Evolutionary conservation across 2,888 invertebrate genomes (phyloP).

Genomic region (Aleiodes leptofemur): DNA sequence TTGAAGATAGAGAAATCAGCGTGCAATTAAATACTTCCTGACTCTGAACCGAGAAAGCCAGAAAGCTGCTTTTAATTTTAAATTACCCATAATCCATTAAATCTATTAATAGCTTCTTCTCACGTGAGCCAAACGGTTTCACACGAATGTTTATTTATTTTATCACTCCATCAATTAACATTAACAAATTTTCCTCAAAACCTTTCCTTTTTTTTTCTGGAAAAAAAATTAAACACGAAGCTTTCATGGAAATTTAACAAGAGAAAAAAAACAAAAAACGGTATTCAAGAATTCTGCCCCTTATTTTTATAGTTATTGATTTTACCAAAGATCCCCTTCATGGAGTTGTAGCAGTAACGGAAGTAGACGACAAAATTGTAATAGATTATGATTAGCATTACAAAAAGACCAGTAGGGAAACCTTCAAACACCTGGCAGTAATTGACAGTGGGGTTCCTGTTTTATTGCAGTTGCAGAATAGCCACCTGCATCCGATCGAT

Average conservation of each 20-base stretch:
- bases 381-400: slow-evolving; percentile 15
- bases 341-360: slow-evolving; percentile 21
- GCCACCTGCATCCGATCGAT: slow-evolving; percentile 7
- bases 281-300: too few species aligned
- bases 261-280: too few species aligned
- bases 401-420: slow-evolving; percentile 5
- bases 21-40: slow-evolving; percentile 2
- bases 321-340: slow-evolving; percentile 8
- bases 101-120: background rate
- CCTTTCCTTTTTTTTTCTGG: too few species aligned
- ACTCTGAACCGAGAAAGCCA: background rate
- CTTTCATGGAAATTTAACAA: too few species aligned
- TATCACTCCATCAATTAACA: too few species aligned
- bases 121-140: slow-evolving; percentile 9
- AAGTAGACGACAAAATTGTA: slow-evolving; percentile 7
- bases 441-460: background rate
- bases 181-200: too few species aligned
- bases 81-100: slow-evolving; percentile 7
- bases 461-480: slow-evolving; percentile 3
- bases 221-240: too few species aligned
- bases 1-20: background rate
- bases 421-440: slow-evolving; percentile 12
- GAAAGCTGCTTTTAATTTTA: slow-evolving; percentile 16
- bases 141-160: background rate
- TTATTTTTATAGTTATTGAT: too few species aligned